Base-by-base conservation (phyloP, 30 jellyfish, hydroid and myxozoan genomes). In the Aurelia coerulea region DNA sequence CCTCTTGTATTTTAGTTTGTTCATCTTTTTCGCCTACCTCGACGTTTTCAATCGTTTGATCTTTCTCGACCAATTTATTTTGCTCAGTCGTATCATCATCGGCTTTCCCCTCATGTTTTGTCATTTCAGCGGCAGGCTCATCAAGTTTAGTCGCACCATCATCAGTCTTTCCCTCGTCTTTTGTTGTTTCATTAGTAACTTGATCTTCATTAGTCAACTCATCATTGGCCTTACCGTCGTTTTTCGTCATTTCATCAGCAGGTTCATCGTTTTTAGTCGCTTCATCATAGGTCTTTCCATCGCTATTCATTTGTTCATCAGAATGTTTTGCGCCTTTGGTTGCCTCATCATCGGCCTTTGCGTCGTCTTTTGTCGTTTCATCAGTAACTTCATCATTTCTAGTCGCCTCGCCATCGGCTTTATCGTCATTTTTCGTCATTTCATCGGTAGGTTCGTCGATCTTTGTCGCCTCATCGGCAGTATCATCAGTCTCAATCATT, bases 21-120 rank as follows among this genome's bases (percentile, higher is more conserved):
- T 7, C 56, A 9, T 46, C 15, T 46, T 46, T 46, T 9, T 46
- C 56, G 56, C 56, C 15, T 46, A 1, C 54, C 2, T 67, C 54
- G 49, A 17, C 83, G 9, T 46, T 46, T 9, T 15, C 83, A 41
- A 7, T 52, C 16, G 83, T 41, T 46, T 18, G 31, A 34, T 34
- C 33, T 73, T 73, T 73, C 18, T 37, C 83, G 70, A 6, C 52
- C 83, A 46, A 18, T 68, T 32, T 73, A 5, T 73, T 17, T 5
- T 33, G 70, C 4, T 39, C 32, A 4, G 39, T 19, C 49, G 41
- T 37, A 17, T 14, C 62, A 10, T 56, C 54, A 46, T 46, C 56
- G 12, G 41, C 76, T 10, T 12, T 15, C 39, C 37, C 62, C 4
- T 33, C 13, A 3, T n/a, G n/a, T n/a, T n/a, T 13, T 10, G 34